phyloP scores from a whole-genome alignment of 1,140 invertebrate species.

The Triops longicaudatus region DNA sequence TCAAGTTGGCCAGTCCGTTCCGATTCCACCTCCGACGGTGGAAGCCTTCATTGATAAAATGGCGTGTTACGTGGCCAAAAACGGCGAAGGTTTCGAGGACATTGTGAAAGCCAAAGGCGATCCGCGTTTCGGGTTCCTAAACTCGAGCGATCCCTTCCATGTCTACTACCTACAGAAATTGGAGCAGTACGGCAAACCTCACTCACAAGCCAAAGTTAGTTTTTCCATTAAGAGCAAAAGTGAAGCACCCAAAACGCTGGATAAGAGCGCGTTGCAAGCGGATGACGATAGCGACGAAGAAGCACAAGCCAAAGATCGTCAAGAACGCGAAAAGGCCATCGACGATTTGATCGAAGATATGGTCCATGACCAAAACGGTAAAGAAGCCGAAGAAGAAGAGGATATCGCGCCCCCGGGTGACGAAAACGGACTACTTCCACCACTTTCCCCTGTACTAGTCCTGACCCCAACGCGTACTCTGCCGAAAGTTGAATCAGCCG shows the following conservation, averaged over 20 bases:
- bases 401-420: neutral
- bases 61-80: constrained; percentile 88
- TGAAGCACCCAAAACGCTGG: neutral
- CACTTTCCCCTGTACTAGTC: neutral
- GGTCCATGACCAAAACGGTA: neutral
- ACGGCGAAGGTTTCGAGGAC: constrained; percentile 83
- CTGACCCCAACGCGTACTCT: neutral
- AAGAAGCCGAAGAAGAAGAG: constrained; percentile 8
- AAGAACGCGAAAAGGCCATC: constrained; percentile 9
- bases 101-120: constrained; percentile 75
- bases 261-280: constrained; percentile 1
- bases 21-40: constrained; percentile 65
- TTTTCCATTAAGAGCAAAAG: constrained; percentile 3
- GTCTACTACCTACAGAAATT: constrained; percentile 54
- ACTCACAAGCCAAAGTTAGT: constrained; percentile 20
- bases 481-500: neutral
- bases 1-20: constrained; percentile 27
- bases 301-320: constrained; percentile 3
- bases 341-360: constrained; percentile 24
- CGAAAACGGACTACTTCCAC: neutral
- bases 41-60: constrained; percentile 90
- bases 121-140: constrained; percentile 69
- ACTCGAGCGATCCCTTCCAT: constrained; percentile 61
- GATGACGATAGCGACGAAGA: constrained; percentile 21
- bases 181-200: constrained; percentile 30